These are phyloP conservation scores for Chrysolina haemoptera DNA, from an alignment of 2,888 invertebrate species.

Conservation along the genomic window DNA sequence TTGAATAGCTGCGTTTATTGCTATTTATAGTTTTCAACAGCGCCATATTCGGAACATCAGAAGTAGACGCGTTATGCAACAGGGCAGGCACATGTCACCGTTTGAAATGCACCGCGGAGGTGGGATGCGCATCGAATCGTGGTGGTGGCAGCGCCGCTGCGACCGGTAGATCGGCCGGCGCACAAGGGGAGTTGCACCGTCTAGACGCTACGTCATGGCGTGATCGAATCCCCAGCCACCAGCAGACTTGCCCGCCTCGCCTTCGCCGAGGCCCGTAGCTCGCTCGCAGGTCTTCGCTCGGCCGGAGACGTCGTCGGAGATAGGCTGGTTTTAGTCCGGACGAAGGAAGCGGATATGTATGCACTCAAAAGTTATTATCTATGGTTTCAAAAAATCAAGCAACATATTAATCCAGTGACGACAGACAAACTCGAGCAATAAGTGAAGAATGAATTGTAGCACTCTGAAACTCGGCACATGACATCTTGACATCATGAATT, in stretches of 20 bases:
- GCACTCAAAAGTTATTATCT: no score
- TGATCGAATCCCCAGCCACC: conserved; percentile 45
- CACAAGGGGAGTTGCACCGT: conserved; percentile 39
- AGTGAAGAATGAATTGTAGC: no score
- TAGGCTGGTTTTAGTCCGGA: not conserved
- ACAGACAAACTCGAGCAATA: no score
- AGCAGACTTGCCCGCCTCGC: conserved; percentile 36
- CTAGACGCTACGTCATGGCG: conserved; percentile 49
- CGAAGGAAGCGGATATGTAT: not conserved
- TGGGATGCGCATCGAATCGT: not conserved
- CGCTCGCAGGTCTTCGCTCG: not conserved
- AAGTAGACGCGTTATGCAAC: not conserved
- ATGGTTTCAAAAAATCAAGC: no score
- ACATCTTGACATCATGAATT: no score
- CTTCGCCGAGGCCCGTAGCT: conserved; percentile 10
- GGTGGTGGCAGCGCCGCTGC: not conserved
- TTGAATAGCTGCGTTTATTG: no score
- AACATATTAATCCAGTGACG: no score
- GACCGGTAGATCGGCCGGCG: conserved; percentile 12
- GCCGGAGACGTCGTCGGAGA: not conserved
- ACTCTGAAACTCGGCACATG: no score
- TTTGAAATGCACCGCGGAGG: not conserved
- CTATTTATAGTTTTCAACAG: not conserved
- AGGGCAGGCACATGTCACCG: not conserved
- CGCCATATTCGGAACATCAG: not conserved